These are phyloP conservation scores for Rhabdophis nuchalis DNA, from an alignment of 2,797 vertebrate genomes.

Conservation along the genomic window DNA sequence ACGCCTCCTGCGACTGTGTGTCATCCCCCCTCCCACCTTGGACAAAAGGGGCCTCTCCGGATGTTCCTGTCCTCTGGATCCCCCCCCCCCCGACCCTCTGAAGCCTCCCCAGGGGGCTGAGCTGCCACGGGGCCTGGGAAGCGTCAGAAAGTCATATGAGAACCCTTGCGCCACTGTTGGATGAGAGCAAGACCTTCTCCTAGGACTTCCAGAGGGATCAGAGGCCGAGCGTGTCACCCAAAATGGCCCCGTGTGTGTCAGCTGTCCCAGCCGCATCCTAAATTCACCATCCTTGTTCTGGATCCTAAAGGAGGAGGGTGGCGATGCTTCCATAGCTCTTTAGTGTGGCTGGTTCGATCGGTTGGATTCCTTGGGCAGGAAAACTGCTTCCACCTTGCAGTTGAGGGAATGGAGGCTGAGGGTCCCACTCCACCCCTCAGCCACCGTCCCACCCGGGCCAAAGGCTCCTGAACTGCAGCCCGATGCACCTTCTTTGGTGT, in stretches of 20 bases:
- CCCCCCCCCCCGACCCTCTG: neutral
- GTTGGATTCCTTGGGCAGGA: neutral
- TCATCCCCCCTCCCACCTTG: neutral
- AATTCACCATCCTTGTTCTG: neutral
- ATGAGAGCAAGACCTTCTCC: neutral
- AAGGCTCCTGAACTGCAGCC: neutral
- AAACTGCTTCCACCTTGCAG: neutral
- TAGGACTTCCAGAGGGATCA: neutral
- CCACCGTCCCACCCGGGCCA: neutral
- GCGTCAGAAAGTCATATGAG: fast-evolving
- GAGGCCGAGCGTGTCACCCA: neutral
- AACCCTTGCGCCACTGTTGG: neutral
- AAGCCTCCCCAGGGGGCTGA: neutral
- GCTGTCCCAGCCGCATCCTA: neutral
- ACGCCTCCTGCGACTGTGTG: neutral
- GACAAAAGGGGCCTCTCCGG: neutral
- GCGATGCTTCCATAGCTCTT: neutral
- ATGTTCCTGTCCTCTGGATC: neutral
- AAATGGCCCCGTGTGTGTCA: neutral
- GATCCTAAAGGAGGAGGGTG: neutral
- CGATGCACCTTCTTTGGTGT: neutral
- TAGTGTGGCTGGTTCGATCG: neutral
- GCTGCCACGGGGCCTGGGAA: neutral
- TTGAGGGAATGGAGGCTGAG: neutral
- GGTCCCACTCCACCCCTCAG: neutral